These are phyloP conservation scores for Netelia virgata DNA, from an alignment of 2,888 invertebrate species.

Conservation along the genomic window DNA sequence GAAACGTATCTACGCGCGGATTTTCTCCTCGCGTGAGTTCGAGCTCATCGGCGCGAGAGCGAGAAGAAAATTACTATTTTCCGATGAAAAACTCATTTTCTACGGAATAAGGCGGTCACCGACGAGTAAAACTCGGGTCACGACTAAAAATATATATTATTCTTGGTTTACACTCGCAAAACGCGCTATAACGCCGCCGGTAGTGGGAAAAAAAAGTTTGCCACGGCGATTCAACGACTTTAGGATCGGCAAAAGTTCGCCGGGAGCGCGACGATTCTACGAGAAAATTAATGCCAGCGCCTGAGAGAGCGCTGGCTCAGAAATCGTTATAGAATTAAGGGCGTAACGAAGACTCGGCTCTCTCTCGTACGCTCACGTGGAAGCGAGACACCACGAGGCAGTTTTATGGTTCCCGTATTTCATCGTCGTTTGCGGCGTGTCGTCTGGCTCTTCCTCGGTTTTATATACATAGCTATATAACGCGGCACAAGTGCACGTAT, in stretches of 20 bases:
- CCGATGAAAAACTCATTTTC: constrained; percentile 61
- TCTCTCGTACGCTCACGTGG: constrained; percentile 18
- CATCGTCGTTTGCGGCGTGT: constrained; percentile 74
- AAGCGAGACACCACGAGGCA: constrained; percentile 50
- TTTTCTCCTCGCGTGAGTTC: background rate
- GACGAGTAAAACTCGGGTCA: background rate
- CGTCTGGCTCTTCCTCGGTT: constrained; percentile 34
- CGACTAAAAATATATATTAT: constrained; percentile 36
- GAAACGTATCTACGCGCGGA: constrained; percentile 3
- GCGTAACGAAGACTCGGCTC: constrained; percentile 58
- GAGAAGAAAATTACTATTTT: constrained; percentile 37
- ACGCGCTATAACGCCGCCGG: background rate
- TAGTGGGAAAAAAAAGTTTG: constrained; percentile 56
- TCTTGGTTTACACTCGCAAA: constrained; percentile 45
- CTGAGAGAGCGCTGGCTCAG: constrained; percentile 35
- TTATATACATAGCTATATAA: background rate
- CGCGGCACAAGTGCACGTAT: constrained; percentile 19
- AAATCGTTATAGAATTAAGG: constrained; percentile 69
- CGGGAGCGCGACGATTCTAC: constrained; percentile 21
- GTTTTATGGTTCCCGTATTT: constrained; percentile 74
- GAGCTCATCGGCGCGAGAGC: background rate
- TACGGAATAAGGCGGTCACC: background rate
- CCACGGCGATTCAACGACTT: constrained; percentile 53
- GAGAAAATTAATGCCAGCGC: constrained; percentile 59
- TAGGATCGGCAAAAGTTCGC: constrained; percentile 60